A percentile compares a stretch with the other conserved stretches of the same genome.
phyloP scores from a whole-genome alignment of 2,113 vertebrate species.

The Elanoides forficatus region DNA sequence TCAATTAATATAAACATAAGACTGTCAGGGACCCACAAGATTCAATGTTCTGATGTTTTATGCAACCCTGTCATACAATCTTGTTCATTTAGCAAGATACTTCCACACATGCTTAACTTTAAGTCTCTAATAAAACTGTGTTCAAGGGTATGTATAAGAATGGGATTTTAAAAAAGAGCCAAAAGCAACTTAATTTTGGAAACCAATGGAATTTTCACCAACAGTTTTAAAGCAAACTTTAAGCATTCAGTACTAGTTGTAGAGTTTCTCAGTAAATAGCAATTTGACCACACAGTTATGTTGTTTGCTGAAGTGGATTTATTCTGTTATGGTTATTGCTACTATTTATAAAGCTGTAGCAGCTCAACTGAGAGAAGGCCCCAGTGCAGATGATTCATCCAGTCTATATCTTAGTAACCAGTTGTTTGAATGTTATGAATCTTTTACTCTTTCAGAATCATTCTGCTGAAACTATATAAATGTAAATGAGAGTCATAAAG shows the following conservation, averaged over 20 bases:
- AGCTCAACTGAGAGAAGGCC: not conserved
- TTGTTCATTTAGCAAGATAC: not conserved
- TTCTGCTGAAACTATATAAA: not conserved
- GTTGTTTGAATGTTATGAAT: not conserved
- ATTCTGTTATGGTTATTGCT: not conserved
- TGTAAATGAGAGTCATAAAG: not conserved
- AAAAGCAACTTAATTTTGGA: not conserved
- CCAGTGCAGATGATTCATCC: not conserved
- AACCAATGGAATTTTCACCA: not conserved
- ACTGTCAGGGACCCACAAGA: not conserved
- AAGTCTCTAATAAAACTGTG: not conserved
- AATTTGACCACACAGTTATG: not conserved
- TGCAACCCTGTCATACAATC: not conserved
- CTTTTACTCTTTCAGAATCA: not conserved
- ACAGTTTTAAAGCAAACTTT: not conserved
- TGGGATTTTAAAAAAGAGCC: not conserved
- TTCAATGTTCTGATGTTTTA: not conserved
- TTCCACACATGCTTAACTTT: not conserved
- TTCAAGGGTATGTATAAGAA: not conserved
- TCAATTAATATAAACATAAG: not conserved
- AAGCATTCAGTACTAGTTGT: not conserved
- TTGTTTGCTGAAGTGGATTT: not conserved
- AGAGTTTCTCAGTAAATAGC: not conserved
- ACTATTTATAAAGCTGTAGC: not conserved
- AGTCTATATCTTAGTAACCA: not conserved